Conservation (phyloP, 2,113 vertebrate genomes). For the Lepus europaeus region DNA sequence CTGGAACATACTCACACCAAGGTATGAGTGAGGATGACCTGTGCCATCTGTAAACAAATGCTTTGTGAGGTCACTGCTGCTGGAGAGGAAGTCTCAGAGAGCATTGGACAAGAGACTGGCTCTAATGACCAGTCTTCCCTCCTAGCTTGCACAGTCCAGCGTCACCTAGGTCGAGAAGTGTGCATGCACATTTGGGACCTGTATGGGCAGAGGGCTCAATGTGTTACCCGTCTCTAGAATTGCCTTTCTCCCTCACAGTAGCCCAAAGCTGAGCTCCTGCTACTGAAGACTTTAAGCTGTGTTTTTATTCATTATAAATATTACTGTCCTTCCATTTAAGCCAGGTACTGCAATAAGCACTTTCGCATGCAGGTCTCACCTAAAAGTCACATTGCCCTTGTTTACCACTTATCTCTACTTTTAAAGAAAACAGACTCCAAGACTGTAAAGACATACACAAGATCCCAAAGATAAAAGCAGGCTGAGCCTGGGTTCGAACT, state of each 20-base stretch:
- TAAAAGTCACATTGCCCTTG: background rate
- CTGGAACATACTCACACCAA: no score
- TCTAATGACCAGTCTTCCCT: background rate
- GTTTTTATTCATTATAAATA: background rate
- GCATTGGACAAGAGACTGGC: background rate
- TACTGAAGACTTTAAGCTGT: background rate
- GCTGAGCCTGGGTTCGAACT: background rate
- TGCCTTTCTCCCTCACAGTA: background rate
- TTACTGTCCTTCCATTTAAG: background rate
- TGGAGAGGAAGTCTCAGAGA: background rate
- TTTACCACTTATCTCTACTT: background rate
- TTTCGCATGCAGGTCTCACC: background rate
- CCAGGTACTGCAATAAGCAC: background rate
- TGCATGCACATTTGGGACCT: no score
- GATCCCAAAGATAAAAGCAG: background rate
- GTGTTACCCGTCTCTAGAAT: rapidly evolving
- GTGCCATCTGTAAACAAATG: background rate
- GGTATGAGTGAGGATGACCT: background rate
- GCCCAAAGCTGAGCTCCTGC: background rate
- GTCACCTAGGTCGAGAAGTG: background rate
- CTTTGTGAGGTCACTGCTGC: background rate
- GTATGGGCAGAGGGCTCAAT: background rate
- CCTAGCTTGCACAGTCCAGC: background rate
- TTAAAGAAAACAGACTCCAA: background rate
- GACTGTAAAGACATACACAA: background rate